Evolutionary conservation across 2,113 vertebrate genomes (phyloP), one percentile per base, ranked within the genome.

Genomic region (Platichthys flesus): DNA sequence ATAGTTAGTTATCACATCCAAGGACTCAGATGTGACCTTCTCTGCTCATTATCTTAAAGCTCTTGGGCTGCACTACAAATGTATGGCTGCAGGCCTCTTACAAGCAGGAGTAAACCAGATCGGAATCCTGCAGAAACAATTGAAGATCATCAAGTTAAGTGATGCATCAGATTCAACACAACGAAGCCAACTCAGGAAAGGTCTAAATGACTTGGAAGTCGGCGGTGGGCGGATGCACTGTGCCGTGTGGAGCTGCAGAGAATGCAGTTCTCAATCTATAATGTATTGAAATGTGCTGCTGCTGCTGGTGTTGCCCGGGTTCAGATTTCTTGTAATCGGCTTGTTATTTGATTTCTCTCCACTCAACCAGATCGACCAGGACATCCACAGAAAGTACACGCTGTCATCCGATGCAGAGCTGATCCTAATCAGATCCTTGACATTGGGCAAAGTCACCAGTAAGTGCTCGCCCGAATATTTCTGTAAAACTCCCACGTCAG

Each of bases 361-460:
- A 74, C 84, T 92, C 79, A 90, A 92, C 71, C 87, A 99, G 98
- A 91, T 98, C 90, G 97, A 99, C 92, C 95, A 96, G 85, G 95
- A 97, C 83, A 91, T 95, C 78, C 94, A 94, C 91, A 91, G 94
- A 86, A 97, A 95, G 82, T 96, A 97, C 85, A 96, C 94, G 66
- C 95, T 99, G 88, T 96, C 97, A 74, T 93, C 93, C 16, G 96
- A 98, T 71, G 93, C 87, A 8, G 95, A 97, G 79, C 95, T 98
- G 89, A 96, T 94, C 88, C 91, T 95, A 57, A 91, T 96, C 90
- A 96, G 94, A 85, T 97, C 97, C 24, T 93, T 99, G 79, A 97
- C 94, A 68, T 90, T 99, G 90, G 98, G 98, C 85, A 98, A 97
- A 93, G 92, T 98, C 89, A 90, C 94, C 93, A 95, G 98, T 99